Evolutionary conservation across 1,140 invertebrate genomes (phyloP).

Genomic region (Adelges cooleyi): DNA sequence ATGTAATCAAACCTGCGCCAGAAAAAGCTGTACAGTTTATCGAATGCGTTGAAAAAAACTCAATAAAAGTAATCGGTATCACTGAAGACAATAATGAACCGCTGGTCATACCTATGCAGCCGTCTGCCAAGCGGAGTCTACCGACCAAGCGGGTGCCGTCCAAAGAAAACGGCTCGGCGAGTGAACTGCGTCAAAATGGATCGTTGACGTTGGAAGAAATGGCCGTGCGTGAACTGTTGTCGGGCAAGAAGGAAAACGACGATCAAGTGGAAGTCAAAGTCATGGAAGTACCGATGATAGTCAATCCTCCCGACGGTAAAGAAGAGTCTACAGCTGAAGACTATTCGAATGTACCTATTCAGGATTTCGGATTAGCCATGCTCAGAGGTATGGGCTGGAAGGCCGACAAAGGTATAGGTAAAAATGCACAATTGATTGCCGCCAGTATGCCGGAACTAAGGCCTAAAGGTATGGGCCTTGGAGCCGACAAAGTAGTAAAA

Average conservation of each 20-base stretch:
- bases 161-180: neutral
- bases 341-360: slow-evolving; percentile 80
- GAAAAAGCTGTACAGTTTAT: slow-evolving; percentile 50
- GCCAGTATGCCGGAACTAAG: slow-evolving; percentile 50
- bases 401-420: slow-evolving; percentile 56
- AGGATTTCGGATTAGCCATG: slow-evolving; percentile 81
- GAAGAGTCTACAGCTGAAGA: slow-evolving; percentile 67
- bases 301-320: slow-evolving; percentile 43
- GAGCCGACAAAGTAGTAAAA: slow-evolving; percentile 60
- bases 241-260: slow-evolving; percentile 39
- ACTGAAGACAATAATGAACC: slow-evolving; percentile 2
- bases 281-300: slow-evolving; percentile 43
- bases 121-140: neutral
- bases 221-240: slow-evolving; percentile 46
- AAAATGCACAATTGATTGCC: slow-evolving; percentile 39
- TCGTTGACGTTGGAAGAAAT: slow-evolving; percentile 39
- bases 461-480: slow-evolving; percentile 83
- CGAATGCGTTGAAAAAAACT: slow-evolving; percentile 59
- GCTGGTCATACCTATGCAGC: slow-evolving; percentile 32
- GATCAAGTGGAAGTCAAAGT: slow-evolving; percentile 36
- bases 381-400: slow-evolving; percentile 91
- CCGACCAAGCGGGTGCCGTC: neutral
- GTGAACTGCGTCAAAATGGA: neutral
- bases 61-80: slow-evolving; percentile 45
- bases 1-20: slow-evolving; percentile 33